phyloP scores from a whole-genome alignment of 1,140 invertebrate species.

The Pseudomyrmex cubaensis region DNA sequence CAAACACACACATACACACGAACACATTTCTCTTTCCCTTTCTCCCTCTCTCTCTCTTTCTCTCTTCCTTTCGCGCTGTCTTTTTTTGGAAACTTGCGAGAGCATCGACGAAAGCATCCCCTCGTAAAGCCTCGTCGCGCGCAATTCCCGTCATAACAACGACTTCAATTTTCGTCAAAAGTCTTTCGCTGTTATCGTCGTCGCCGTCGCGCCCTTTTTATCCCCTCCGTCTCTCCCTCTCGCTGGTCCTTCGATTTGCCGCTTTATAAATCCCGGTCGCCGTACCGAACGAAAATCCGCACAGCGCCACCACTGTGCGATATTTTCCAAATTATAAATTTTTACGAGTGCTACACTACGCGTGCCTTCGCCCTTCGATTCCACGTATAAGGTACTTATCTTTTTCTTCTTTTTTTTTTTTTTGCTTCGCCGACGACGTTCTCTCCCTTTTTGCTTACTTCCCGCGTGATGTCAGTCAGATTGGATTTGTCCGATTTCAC shows the following conservation, averaged over 20 bases:
- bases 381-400: not conserved
- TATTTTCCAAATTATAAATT: slow-evolving; percentile 87
- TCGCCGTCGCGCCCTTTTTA: slow-evolving; percentile 30
- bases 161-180: slow-evolving; percentile 85
- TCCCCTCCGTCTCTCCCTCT: slow-evolving; percentile 5
- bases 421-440: slow-evolving; percentile 38
- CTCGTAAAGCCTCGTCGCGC: slow-evolving; percentile 81
- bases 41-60: slow-evolving; percentile 23
- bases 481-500: slow-evolving; percentile 84
- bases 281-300: slow-evolving; percentile 75
- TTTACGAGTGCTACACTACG: slow-evolving; percentile 79
- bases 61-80: slow-evolving; percentile 42
- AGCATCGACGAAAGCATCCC: slow-evolving; percentile 60
- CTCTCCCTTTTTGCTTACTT: slow-evolving; percentile 48
- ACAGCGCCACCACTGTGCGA: slow-evolving; percentile 63
- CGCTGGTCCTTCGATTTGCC: slow-evolving; percentile 82
- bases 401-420: not conserved
- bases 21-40: not conserved
- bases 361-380: slow-evolving; percentile 3
- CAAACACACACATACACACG: too few relatives aligned
- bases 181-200: slow-evolving; percentile 81
- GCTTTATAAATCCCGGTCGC: slow-evolving; percentile 85
- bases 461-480: slow-evolving; percentile 75
- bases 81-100: slow-evolving; percentile 68
- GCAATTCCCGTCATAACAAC: slow-evolving; percentile 84